Conservation (phyloP, 2,113 vertebrate genomes). For the Oreotrochilus melanogaster region DNA sequence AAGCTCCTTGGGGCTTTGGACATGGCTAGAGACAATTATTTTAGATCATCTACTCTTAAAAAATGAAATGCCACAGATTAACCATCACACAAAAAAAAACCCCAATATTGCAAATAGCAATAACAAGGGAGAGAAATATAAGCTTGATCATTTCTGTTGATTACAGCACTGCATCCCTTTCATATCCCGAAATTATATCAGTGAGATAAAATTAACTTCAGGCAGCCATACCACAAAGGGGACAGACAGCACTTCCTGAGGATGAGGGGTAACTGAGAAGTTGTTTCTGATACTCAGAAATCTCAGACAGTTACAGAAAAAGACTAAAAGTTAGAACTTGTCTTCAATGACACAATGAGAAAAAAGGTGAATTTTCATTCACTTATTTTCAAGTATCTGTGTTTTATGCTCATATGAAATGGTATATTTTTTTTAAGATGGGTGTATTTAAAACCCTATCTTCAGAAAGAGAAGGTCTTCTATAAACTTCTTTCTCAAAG, state of each 20-base stretch:
- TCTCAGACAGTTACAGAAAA: not conserved
- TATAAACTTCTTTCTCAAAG: not conserved
- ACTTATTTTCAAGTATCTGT: not conserved
- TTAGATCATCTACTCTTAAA: not conserved
- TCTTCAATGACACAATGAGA: not conserved
- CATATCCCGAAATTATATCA: not conserved
- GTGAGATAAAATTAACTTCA: not conserved
- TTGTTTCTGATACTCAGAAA: fast-evolving
- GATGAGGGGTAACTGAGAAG: not conserved
- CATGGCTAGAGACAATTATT: not conserved
- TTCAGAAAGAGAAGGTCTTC: not conserved
- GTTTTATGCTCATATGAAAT: not conserved
- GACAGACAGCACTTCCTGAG: not conserved
- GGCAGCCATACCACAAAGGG: not conserved
- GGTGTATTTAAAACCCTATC: not conserved
- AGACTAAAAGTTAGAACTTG: not conserved
- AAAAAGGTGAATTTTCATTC: not conserved
- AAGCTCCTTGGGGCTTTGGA: not conserved
- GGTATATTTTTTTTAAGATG: not conserved
- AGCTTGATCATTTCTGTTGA: not conserved
- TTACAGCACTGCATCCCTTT: not conserved
- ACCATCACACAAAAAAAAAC: not conserved
- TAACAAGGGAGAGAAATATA: not conserved
- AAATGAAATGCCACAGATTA: not conserved
- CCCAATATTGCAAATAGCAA: not conserved